phyloP scores from a whole-genome alignment of 1,140 invertebrate species.

The Condylostylus longicornis region DNA sequence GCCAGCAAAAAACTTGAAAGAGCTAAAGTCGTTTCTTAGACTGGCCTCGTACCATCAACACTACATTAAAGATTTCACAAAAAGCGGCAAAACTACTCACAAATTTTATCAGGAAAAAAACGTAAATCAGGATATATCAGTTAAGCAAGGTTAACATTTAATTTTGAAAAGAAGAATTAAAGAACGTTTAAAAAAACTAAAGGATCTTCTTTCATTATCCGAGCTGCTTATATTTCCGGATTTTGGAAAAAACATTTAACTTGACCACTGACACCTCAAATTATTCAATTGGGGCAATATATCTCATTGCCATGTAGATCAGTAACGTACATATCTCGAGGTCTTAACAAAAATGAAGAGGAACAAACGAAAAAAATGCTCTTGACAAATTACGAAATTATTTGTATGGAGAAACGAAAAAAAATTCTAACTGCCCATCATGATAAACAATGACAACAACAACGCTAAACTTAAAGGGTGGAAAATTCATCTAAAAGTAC shows the following conservation, averaged over 20 bases:
- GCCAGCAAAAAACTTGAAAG: constrained; percentile 1
- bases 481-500: constrained; percentile 18
- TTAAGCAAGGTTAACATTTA: constrained; percentile 1
- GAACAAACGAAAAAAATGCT: constrained; percentile 18
- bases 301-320: constrained; percentile 22
- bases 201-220: constrained; percentile 27
- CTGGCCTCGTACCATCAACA: constrained; percentile 2
- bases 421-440: constrained; percentile 20
- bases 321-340: constrained; percentile 21
- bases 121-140: constrained; percentile 4
- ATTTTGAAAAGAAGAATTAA: constrained; percentile 7
- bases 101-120: constrained; percentile 3
- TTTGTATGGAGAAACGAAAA: constrained; percentile 12
- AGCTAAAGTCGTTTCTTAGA: constrained; percentile 3
- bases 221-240: constrained; percentile 27
- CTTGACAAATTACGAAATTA: constrained; percentile 25
- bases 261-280: constrained; percentile 18
- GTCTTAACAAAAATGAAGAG: constrained; percentile 16
- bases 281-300: constrained; percentile 16
- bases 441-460: constrained; percentile 25
- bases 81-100: constrained; percentile 4
- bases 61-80: constrained; percentile 3
- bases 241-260: constrained; percentile 17
- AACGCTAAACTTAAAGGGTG: constrained; percentile 24
- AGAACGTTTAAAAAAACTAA: constrained; percentile 28